phyloP scores from a whole-genome alignment of 2,888 invertebrate species.

The Phyllotreta striolata region DNA sequence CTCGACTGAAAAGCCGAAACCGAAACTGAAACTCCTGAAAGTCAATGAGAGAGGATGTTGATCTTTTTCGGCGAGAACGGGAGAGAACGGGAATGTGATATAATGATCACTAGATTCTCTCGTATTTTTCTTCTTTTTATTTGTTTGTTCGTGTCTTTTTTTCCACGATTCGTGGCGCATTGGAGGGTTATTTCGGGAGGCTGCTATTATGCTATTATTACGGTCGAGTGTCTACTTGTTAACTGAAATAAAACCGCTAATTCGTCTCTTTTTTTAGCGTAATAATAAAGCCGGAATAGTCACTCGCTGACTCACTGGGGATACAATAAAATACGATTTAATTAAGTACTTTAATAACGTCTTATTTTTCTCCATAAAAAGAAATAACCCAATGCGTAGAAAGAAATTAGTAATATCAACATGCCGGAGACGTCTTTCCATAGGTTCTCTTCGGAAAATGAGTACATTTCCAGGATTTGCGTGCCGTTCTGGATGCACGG shows the following conservation, averaged over 20 bases:
- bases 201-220: too few relatives aligned
- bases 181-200: too few relatives aligned
- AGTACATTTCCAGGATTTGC: slow-evolving; percentile 76
- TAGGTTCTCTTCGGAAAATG: slow-evolving; percentile 72
- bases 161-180: too few relatives aligned
- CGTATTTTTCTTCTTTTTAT: slow-evolving; percentile 8
- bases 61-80: slow-evolving; percentile 16
- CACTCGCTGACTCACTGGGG: too few relatives aligned
- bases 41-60: slow-evolving; percentile 31
- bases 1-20: slow-evolving; percentile 1
- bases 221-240: too few relatives aligned
- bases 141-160: neutral
- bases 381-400: slow-evolving; percentile 75
- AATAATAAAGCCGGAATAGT: too few relatives aligned
- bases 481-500: slow-evolving; percentile 78
- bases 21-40: slow-evolving; percentile 21
- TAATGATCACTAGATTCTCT: slow-evolving; percentile 16
- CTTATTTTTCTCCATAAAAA: slow-evolving; percentile 72
- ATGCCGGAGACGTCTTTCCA: slow-evolving; percentile 73
- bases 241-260: too few relatives aligned
- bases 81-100: slow-evolving; percentile 1
- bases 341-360: slow-evolving; percentile 61
- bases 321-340: neutral
- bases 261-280: too few relatives aligned
- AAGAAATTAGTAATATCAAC: slow-evolving; percentile 69